Percentiles rank a stretch among this genome's conserved stretches.
Evolutionary conservation across 2,888 invertebrate species (phyloP).

Genomic region (Aphodius granarius): DNA sequence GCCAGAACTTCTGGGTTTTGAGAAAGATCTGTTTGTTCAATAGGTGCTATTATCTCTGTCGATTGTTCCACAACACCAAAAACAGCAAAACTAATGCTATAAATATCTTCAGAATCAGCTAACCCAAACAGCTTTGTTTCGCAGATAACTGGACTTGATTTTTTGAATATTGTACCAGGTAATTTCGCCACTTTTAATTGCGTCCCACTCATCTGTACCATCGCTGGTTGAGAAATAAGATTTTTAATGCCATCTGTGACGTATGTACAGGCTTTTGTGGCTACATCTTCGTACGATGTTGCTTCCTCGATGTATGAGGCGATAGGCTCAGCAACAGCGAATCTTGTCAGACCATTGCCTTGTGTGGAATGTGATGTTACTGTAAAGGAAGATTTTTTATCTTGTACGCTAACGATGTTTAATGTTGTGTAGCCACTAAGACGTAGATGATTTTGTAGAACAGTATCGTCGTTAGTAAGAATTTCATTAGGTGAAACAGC

Average conservation of each 20-base stretch:
- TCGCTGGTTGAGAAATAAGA: slow-evolving; percentile 17
- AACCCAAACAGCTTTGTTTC: slow-evolving; percentile 22
- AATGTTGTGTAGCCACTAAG: slow-evolving; percentile 21
- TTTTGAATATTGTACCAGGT: slow-evolving; percentile 17
- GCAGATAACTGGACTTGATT: slow-evolving; percentile 28
- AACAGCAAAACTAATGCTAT: slow-evolving; percentile 15
- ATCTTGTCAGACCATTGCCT: not conserved
- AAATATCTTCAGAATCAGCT: slow-evolving; percentile 17
- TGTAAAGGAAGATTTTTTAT: not conserved
- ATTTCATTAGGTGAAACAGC: slow-evolving; percentile 18
- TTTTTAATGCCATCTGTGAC: slow-evolving; percentile 11
- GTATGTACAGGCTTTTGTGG: slow-evolving; percentile 23
- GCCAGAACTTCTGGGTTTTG: slow-evolving; percentile 16
- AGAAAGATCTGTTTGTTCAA: not conserved
- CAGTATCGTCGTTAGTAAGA: slow-evolving; percentile 24
- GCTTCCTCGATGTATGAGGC: slow-evolving; percentile 18
- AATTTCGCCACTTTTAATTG: slow-evolving; percentile 21
- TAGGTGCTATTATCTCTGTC: not conserved
- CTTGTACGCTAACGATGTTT: slow-evolving; percentile 20
- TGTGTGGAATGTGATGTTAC: slow-evolving; percentile 2
- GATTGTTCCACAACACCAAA: slow-evolving; percentile 3
- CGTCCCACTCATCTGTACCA: not conserved
- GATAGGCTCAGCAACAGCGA: not conserved
- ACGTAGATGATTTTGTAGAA: slow-evolving; percentile 19
- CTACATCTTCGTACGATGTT: not conserved